These are phyloP conservation scores for Platalea minor DNA, from an alignment of 2,797 vertebrate species.

Conservation along the genomic window DNA sequence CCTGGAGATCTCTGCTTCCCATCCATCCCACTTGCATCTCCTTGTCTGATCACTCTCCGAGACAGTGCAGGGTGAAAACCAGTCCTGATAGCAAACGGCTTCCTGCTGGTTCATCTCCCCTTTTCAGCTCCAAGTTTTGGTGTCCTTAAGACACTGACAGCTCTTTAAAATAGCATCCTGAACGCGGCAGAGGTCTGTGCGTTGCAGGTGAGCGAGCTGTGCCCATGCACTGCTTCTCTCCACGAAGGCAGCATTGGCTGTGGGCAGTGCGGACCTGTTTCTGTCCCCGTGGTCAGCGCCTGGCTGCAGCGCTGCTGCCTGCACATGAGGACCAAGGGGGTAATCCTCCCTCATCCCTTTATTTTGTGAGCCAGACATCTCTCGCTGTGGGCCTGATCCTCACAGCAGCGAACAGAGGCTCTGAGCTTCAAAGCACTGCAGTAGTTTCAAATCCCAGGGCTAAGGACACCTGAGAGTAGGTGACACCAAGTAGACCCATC, in stretches of 20 bases:
- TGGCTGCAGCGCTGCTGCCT: not conserved
- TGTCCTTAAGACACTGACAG: not conserved
- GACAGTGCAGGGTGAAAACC: not conserved
- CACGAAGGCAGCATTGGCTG: not conserved
- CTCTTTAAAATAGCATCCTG: not conserved
- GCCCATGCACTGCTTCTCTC: not conserved
- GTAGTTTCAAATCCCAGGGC: not conserved
- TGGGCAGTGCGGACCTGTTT: not conserved
- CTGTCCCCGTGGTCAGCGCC: rapidly evolving
- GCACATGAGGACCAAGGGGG: too few species aligned
- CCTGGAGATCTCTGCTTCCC: not conserved
- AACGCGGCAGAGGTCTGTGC: not conserved
- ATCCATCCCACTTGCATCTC: not conserved
- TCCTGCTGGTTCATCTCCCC: not conserved
- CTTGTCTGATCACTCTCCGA: rapidly evolving
- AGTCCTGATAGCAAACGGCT: not conserved
- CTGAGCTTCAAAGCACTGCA: not conserved
- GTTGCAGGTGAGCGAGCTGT: not conserved
- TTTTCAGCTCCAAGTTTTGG: too few species aligned
- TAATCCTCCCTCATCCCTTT: not conserved
- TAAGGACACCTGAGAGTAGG: not conserved
- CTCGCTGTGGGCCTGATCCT: not conserved
- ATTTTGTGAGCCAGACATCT: not conserved
- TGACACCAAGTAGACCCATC: not conserved
- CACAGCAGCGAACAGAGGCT: not conserved